Base-by-base conservation (phyloP, 2,797 vertebrate species). In the Cygnus olor region DNA sequence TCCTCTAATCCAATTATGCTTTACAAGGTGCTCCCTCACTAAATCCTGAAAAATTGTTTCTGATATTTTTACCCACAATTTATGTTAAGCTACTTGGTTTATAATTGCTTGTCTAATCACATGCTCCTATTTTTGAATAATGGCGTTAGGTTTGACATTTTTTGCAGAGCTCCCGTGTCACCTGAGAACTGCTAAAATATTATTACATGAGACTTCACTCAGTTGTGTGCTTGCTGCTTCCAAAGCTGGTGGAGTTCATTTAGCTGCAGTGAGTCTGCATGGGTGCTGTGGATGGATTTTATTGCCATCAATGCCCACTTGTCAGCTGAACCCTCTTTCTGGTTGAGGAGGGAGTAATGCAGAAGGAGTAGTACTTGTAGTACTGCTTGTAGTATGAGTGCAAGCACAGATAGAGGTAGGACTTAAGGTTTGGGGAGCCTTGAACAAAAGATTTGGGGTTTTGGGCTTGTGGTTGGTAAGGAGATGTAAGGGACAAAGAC, bases 1-100 rank as follows among this genome's bases (percentile, higher is more conserved):
- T 97, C 71, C 88, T 93, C 95, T 97, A 97, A 97, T 97, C 97
- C 97, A 97, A 97, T 97, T 97, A 97, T 73, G 74, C 94, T 95
- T 96, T 97, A 97, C 95, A 97, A 97, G 97, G 96, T 96, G 96
- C 95, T 97, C 95, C 82, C 88, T 94, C 87, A 70, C 96, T 96
- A 97, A 97, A 97, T 93, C 96, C 96, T 90, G 81, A 94, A 91
- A 97, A 97, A 96, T 92, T 92, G 96, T 96, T 97, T 97, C 94
- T 96, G 97, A 96, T 97, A 95, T 95, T 97, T 97, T 96, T 96
- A 69, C 96, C 81, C 97, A 73, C 93, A 85, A 95, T 95, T 97
- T 97, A 94, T 96, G 95, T 96, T 97, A 96, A 97, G 96, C 97
- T 97, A 70, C 96, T 96, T 5, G 21, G 61, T 94, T 84, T 89